Evolutionary conservation across 2,113 vertebrate species (phyloP).

Genomic region (Tyto alba): DNA sequence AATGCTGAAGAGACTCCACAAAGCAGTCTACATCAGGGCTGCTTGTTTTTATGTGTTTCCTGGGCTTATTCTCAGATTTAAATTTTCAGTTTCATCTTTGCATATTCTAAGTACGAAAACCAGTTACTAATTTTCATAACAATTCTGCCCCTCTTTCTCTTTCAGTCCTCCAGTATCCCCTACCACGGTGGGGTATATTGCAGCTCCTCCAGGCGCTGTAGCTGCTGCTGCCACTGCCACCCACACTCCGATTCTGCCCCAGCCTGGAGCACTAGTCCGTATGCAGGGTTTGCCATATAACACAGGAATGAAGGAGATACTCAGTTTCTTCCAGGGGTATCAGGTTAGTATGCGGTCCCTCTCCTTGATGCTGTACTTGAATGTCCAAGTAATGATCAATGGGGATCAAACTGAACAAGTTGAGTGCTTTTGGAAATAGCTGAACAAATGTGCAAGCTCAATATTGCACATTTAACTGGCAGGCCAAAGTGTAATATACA

Average conservation of each 20-base stretch:
- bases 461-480: neutral
- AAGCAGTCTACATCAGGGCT: neutral
- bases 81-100: neutral
- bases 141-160: neutral
- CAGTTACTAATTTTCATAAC: neutral
- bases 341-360: conserved; percentile 80
- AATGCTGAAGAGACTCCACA: neutral
- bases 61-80: neutral
- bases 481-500: fast-evolving
- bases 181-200: conserved; percentile 88
- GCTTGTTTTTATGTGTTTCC: neutral
- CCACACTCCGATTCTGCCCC: conserved; percentile 78
- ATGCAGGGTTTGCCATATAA: conserved; percentile 98
- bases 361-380: neutral
- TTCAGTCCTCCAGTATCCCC: conserved; percentile 92
- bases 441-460: neutral
- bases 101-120: neutral
- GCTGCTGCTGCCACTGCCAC: conserved; percentile 81
- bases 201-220: conserved; percentile 84
- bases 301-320: conserved; percentile 93
- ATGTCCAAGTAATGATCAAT: neutral
- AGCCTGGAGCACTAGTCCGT: conserved; percentile 85
- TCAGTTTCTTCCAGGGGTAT: conserved; percentile 96
- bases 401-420: neutral
- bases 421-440: neutral